These are phyloP conservation scores for Rhinogobius similis DNA, from an alignment of 2,113 vertebrate species.

Conservation along the genomic window DNA sequence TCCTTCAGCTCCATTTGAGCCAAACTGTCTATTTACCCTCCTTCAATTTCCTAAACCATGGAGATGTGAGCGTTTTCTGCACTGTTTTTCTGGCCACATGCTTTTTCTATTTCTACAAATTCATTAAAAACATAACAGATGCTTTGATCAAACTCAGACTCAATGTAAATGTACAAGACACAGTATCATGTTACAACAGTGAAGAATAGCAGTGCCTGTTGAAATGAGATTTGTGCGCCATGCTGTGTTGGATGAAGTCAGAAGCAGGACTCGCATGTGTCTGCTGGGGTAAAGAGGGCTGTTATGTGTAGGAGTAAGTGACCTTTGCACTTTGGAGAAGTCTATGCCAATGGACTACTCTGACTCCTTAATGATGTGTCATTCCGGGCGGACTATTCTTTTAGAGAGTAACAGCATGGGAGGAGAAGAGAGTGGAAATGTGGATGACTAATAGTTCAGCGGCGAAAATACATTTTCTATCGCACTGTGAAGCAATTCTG, in stretches of 20 bases:
- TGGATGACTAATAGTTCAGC: slow-evolving; percentile 7
- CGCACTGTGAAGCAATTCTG: slow-evolving; percentile 11
- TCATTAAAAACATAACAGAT: slow-evolving; percentile 2
- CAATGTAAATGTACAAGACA: slow-evolving; percentile 16
- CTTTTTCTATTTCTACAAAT: slow-evolving; percentile 20
- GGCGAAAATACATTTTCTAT: slow-evolving; percentile 24
- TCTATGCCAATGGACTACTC: slow-evolving; percentile 40
- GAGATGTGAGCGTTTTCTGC: slow-evolving; percentile 30
- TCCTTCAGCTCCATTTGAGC: slow-evolving; percentile 46
- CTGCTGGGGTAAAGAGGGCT: slow-evolving; percentile 42
- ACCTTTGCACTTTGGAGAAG: slow-evolving; percentile 40
- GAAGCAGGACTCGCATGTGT: slow-evolving; percentile 61
- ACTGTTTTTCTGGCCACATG: slow-evolving; percentile 26
- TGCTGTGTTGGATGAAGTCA: slow-evolving; percentile 57
- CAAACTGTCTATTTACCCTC: slow-evolving; percentile 25
- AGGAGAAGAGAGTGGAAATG: slow-evolving; percentile 1
- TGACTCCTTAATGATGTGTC: slow-evolving; percentile 32
- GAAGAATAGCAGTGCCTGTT: too few species aligned
- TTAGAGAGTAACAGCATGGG: slow-evolving; percentile 24
- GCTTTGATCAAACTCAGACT: slow-evolving; percentile 34
- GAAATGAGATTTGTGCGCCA: slow-evolving; percentile 1
- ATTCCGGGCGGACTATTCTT: slow-evolving; percentile 57
- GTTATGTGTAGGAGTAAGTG: slow-evolving; percentile 49
- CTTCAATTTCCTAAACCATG: slow-evolving; percentile 34
- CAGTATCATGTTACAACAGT: slow-evolving; percentile 32